These are phyloP conservation scores for Muricea muricata DNA, from an alignment of 92 coral and sea anemone species.

Conservation along the genomic window DNA sequence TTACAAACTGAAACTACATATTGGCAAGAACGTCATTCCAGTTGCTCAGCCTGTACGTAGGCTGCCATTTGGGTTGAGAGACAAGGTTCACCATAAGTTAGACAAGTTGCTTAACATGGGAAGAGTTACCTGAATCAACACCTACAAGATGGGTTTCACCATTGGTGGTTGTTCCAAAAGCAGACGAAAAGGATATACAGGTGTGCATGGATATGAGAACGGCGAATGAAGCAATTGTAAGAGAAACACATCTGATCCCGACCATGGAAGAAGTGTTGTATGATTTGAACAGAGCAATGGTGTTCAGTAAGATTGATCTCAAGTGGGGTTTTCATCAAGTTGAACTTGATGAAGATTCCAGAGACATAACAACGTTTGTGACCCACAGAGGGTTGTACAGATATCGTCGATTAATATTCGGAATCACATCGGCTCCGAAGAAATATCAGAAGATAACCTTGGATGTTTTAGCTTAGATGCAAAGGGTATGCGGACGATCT, in stretches of 20 bases:
- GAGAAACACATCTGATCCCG: constrained; percentile 18
- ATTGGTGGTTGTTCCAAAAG: constrained; percentile 25
- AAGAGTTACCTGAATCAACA: too few species aligned
- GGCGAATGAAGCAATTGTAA: constrained; percentile 17
- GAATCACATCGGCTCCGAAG: too few species aligned
- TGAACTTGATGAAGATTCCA: constrained; percentile 4
- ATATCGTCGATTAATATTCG: too few species aligned
- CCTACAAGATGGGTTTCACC: constrained; percentile 40
- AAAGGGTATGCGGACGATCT: too few species aligned
- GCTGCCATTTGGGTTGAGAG: constrained; percentile 24
- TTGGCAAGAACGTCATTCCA: constrained; percentile 14
- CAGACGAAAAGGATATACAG: too few species aligned
- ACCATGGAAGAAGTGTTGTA: too few species aligned
- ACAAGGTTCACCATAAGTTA: too few species aligned
- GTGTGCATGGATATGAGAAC: constrained; percentile 38
- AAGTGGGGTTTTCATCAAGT: constrained; percentile 27
- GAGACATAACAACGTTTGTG: constrained; percentile 8
- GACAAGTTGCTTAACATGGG: too few species aligned
- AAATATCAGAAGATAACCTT: too few species aligned
- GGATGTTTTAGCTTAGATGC: too few species aligned
- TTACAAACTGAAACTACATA: neutral
- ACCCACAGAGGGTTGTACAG: constrained; percentile 24
- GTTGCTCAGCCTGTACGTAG: constrained; percentile 30
- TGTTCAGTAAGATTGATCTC: constrained; percentile 22
- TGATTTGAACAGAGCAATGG: constrained; percentile 14